Evolutionary conservation across 2,797 vertebrate species (phyloP).

Genomic region (Enteromius unitaeniatus): DNA sequence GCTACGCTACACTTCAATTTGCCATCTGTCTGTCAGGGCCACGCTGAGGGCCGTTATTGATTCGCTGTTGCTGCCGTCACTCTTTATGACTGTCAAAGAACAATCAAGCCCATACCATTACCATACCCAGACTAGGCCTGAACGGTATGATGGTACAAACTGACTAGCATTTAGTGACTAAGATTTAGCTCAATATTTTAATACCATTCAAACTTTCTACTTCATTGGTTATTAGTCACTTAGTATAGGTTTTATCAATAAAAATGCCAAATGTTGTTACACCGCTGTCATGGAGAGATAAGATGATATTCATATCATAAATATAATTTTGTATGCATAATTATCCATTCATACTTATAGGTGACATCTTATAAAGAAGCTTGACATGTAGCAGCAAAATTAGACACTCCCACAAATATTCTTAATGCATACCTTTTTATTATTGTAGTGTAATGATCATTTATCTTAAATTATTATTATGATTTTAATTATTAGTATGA

Average conservation of each 20-base stretch:
- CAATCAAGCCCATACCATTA: constrained; percentile 68
- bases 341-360: not conserved
- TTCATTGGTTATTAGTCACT: not conserved
- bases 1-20: constrained; percentile 77
- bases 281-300: not conserved
- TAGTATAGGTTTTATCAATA: not conserved
- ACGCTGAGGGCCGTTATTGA: constrained; percentile 69
- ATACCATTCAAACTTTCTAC: not conserved
- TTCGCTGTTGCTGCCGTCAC: constrained; percentile 73
- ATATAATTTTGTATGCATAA: not conserved
- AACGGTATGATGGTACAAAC: not conserved
- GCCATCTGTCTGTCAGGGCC: constrained; percentile 74
- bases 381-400: not conserved
- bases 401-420: not conserved
- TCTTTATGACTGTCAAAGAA: constrained; percentile 68
- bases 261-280: not conserved
- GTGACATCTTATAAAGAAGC: not conserved
- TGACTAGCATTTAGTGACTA: not conserved
- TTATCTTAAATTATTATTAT: not conserved
- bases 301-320: not conserved
- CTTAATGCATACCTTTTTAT: not conserved
- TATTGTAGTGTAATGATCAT: not conserved
- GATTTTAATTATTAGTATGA: too few species aligned
- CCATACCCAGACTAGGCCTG: constrained; percentile 63
- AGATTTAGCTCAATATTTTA: not conserved